Conservation (phyloP, 1,140 invertebrate genomes). For the Drosophila sturtevanti region DNA sequence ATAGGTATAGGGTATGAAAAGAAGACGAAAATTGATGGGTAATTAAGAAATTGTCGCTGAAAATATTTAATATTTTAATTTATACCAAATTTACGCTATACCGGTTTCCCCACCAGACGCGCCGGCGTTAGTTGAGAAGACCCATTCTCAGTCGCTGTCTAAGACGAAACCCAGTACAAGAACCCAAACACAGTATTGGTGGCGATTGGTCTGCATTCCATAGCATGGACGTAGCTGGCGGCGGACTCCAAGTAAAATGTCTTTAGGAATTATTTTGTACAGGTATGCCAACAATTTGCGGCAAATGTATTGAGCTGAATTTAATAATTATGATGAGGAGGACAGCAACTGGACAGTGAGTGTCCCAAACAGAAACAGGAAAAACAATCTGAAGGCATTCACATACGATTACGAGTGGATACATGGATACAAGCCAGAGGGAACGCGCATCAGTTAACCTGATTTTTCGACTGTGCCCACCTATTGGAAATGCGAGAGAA, state of each 20-base stretch:
- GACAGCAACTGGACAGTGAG: background rate
- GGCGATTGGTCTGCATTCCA: constrained; percentile 76
- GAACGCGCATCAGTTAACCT: constrained; percentile 39
- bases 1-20: no score
- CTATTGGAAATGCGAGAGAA: constrained; percentile 77
- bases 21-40: constrained; percentile 48
- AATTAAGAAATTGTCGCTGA: constrained; percentile 68
- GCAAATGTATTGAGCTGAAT: constrained; percentile 81
- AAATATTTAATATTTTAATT: constrained; percentile 82
- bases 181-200: constrained; percentile 55
- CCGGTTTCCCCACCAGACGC: constrained; percentile 47
- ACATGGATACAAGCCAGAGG: constrained; percentile 4
- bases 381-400: background rate
- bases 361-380: background rate
- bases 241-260: constrained; percentile 55
- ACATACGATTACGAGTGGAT: background rate
- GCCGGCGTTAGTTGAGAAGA: constrained; percentile 58
- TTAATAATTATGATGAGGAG: constrained; percentile 73
- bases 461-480: constrained; percentile 48
- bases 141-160: constrained; percentile 26
- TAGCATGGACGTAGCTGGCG: constrained; percentile 41
- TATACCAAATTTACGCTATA: constrained; percentile 79
- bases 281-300: constrained; percentile 67
- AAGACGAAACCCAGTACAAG: constrained; percentile 17
- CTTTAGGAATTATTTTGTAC: constrained; percentile 70